Evolutionary conservation across 2,888 invertebrate genomes (phyloP), one percentile per base, ranked within the genome.

Genomic region (Drosophila eohydei): DNA sequence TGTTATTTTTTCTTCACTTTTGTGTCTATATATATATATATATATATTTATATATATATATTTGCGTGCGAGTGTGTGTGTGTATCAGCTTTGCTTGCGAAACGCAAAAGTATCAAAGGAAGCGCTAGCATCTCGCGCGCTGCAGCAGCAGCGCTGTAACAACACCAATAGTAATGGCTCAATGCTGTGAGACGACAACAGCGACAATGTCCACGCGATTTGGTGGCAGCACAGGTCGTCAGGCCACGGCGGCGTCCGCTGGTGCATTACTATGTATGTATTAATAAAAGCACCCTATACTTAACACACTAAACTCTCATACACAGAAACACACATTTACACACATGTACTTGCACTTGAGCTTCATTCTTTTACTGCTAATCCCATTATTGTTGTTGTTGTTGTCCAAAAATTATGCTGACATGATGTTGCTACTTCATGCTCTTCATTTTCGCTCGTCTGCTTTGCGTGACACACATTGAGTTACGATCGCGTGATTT

Each of bases 111-210:
- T 41, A 55, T 12, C 7, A 41, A 67, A 50, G 67, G 60, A 66
- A 67, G 11, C 43, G 12, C n/a, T 9, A 60, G 30, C 26, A 30
- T 52, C 46, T 57, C 14, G 16, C 61, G 36, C 67, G 55, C 57
- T 55, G 41, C 44, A 63, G 26, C 11, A 52, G 16, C 30, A 44
- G 38, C 38, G 26, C 52, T 50, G 30, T 52, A 51, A 21, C 14
- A 44, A 41, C 43, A 54, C 36, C 34, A 44, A 30, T 12, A 60
- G 48, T 52, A 48, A 81, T 82, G 82, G 74, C 82, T 44, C 82
- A 82, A 65, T 77, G 81, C 59, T 80, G 74, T 58, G 80, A 79
- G 54, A 76, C 80, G 65, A 62, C 80, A 52, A 55, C 64, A 38
- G 16, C 56, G 40, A 52, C 51, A 70, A 78, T 77, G 78, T 77